These are phyloP conservation scores for Oplegnathus fasciatus DNA, from an alignment of 2,113 vertebrate species.

Conservation along the genomic window DNA sequence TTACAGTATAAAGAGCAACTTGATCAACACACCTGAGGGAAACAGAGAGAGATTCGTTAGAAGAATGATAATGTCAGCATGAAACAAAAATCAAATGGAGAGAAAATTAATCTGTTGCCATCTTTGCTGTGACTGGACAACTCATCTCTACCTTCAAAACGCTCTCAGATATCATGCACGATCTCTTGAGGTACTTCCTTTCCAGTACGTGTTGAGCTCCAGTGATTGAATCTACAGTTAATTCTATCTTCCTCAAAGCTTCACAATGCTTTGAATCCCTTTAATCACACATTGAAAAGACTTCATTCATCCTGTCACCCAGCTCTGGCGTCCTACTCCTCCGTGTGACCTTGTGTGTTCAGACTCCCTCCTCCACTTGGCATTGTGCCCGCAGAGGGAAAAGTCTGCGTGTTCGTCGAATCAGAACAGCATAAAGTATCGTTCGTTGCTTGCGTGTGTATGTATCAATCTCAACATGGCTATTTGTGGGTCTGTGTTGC, in stretches of 20 bases:
- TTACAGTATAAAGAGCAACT: conserved; percentile 36
- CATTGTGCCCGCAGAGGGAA: conserved; percentile 20
- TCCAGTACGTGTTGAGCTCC: conserved; percentile 19
- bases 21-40: conserved; percentile 32
- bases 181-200: conserved; percentile 17
- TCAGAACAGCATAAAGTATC: conserved; percentile 20
- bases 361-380: conserved; percentile 41
- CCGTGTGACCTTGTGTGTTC: conserved; percentile 52
- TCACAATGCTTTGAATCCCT: conserved; percentile 46
- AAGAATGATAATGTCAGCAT: not conserved
- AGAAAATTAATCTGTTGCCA: not conserved
- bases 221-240: conserved; percentile 39
- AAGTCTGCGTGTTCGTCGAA: conserved; percentile 7
- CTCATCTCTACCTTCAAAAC: conserved; percentile 30
- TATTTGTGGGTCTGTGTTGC: conserved; percentile 67
- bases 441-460: conserved; percentile 5
- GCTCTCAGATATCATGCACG: conserved; percentile 5
- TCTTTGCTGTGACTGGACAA: conserved; percentile 6
- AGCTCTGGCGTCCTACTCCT: conserved; percentile 12
- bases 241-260: conserved; percentile 29
- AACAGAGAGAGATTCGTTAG: conserved; percentile 6
- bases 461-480: conserved; percentile 55
- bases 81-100: conserved; percentile 4
- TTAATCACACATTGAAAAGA: conserved; percentile 54
- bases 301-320: conserved; percentile 44